Evolutionary conservation across 2,888 invertebrate genomes (phyloP), one percentile per base, ranked within the genome.

Genomic region (Synergus laeviventris): DNA sequence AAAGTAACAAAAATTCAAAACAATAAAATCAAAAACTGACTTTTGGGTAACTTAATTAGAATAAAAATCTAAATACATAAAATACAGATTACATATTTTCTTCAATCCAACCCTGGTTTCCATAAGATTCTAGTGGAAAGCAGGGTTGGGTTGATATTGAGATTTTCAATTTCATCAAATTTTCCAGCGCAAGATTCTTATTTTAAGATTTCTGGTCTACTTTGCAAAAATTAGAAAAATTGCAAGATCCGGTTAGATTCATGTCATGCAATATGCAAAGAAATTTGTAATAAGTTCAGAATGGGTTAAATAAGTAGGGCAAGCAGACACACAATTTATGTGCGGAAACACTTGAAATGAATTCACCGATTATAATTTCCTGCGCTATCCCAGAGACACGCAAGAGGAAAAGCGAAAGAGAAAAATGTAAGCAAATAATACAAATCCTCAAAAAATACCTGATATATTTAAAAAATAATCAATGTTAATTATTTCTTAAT

Each of bases 331-430:
- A 18, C 31, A 70, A 70, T 70, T 70, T 70, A 49, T 70, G 24
- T 70, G 45, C 66, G 45, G 66, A 70, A 70, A 66, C 45, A 24
- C 21, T 42, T 16, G 42, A 45, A 66, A 42, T 66, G 42, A 66
- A 70, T 70, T 42, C 45, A 45, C 49, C 70, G 45, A 70, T 70
- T 31, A 49, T 70, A 70, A 70, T 49, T 70, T 70, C 31, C 31
- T 70, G n/a, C n/a, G 31, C n/a, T 70, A n/a, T 49, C 31, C n/a
- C 31, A 12, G 31, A 9, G 31, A 31, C 70, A 70, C 49, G 70
- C 45, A 31, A 70, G 24, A 45, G 31, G 16, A 70, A 31, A 45
- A 70, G 18, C 8, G 49, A 49, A n/a, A 49, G 14, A 42, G 14
- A 42, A n/a, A 49, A 5, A n/a, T 24, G 2, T 61, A 36, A 61